Conservation (phyloP, 1,140 invertebrate species). For the Ips nitidus region DNA sequence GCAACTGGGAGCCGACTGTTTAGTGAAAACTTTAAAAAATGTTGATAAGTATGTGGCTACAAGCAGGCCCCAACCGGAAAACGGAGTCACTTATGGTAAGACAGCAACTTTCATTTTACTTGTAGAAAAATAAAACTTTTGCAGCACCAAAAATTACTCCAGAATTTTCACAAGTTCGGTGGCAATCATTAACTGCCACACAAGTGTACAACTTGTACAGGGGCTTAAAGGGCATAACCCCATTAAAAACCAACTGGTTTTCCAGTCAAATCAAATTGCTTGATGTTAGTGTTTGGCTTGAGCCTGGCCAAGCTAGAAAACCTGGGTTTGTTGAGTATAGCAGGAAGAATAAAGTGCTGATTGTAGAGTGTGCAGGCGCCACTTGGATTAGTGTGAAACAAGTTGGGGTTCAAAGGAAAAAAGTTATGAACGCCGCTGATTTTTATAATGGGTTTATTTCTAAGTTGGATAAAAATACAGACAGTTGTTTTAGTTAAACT, state of each 20-base stretch:
- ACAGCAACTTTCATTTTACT: slow-evolving; percentile 11
- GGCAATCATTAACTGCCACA: slow-evolving; percentile 61
- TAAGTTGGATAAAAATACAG: slow-evolving; percentile 13
- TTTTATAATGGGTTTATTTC: slow-evolving; percentile 61
- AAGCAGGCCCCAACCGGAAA: slow-evolving; percentile 61
- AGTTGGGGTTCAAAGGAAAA: slow-evolving; percentile 60
- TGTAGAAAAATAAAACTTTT: slow-evolving; percentile 43
- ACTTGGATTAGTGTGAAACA: slow-evolving; percentile 61
- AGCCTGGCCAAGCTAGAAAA: slow-evolving; percentile 35
- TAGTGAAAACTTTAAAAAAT: slow-evolving; percentile 64
- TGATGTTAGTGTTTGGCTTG: slow-evolving; percentile 54
- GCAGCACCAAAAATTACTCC: slow-evolving; percentile 71
- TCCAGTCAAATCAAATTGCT: slow-evolving; percentile 62
- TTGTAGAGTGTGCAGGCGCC: slow-evolving; percentile 61
- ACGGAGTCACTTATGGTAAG: slow-evolving; percentile 69
- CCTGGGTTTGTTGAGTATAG: slow-evolving; percentile 58
- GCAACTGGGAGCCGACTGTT: slow-evolving; percentile 66
- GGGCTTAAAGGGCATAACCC: slow-evolving; percentile 65
- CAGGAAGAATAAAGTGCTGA: slow-evolving; percentile 55
- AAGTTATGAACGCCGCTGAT: slow-evolving; percentile 63
- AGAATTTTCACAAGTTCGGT: slow-evolving; percentile 62
- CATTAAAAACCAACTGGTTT: slow-evolving; percentile 62
- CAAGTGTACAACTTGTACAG: slow-evolving; percentile 68
- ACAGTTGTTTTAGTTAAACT: slow-evolving; percentile 15
- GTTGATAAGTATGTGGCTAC: slow-evolving; percentile 62